These are phyloP conservation scores for Chymomyza amoena DNA, from an alignment of 2,888 invertebrate genomes.

Conservation along the genomic window DNA sequence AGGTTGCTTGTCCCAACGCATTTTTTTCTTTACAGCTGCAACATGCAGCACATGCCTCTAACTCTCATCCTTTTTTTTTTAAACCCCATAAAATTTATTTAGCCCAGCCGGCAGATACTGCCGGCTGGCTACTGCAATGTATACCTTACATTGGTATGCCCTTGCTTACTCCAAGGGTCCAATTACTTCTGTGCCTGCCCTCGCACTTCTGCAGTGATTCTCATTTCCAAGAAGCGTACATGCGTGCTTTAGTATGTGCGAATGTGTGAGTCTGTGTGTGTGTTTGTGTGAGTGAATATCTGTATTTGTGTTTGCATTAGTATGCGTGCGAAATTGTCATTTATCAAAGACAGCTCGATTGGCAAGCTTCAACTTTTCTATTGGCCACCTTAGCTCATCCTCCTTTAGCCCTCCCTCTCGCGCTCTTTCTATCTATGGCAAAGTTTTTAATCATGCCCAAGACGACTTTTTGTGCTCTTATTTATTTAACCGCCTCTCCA, in stretches of 20 bases:
- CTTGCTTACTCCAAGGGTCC: too few species aligned
- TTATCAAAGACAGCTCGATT: conserved; percentile 35
- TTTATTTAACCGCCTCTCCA: background rate
- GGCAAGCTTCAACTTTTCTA: background rate
- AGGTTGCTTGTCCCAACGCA: too few species aligned
- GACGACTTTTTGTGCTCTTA: background rate
- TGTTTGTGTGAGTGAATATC: background rate
- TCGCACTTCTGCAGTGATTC: conserved; percentile 15
- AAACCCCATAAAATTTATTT: too few species aligned
- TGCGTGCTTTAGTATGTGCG: background rate
- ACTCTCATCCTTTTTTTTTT: too few species aligned
- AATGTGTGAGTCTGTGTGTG: background rate
- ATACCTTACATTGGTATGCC: too few species aligned
- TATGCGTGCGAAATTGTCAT: conserved; percentile 45
- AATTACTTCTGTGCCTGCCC: background rate
- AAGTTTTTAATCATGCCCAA: background rate
- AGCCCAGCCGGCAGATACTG: too few species aligned
- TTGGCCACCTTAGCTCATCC: background rate
- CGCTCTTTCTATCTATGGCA: background rate
- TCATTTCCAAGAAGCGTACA: background rate
- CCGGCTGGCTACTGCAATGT: too few species aligned
- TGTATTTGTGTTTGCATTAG: conserved; percentile 22
- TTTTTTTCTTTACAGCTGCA: too few species aligned
- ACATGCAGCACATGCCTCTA: too few species aligned
- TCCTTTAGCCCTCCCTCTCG: background rate